Evolutionary conservation across 2,888 invertebrate species (phyloP).

Genomic region (Anthophora plumipes): DNA sequence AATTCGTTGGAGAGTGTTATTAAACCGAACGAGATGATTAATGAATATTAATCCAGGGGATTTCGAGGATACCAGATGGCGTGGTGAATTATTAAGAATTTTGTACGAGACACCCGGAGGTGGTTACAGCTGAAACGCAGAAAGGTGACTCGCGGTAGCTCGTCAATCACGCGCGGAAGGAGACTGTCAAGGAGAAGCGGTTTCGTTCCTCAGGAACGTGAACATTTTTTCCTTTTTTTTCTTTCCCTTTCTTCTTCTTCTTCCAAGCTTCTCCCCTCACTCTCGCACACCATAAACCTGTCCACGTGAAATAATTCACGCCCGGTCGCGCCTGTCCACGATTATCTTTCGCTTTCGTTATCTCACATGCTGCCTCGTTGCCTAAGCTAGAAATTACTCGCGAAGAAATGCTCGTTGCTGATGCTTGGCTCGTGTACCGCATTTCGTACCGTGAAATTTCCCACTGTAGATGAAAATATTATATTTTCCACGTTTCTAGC

Average conservation of each 20-base stretch:
- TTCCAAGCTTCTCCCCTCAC: not conserved
- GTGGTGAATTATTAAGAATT: no score
- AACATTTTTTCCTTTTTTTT: slow-evolving; percentile 19
- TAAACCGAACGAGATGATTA: no score
- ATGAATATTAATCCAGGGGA: no score
- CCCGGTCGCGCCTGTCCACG: slow-evolving; percentile 31
- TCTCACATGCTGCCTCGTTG: not conserved
- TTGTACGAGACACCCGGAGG: not conserved
- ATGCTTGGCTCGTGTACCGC: not conserved
- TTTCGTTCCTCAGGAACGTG: not conserved
- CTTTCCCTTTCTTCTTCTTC: no score
- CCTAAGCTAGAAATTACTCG: not conserved
- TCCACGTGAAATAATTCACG: slow-evolving; percentile 66
- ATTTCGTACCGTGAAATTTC: no score
- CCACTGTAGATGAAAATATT: no score
- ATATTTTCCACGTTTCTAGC: no score
- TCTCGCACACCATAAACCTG: slow-evolving; percentile 61
- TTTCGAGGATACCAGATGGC: no score
- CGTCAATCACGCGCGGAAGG: slow-evolving; percentile 30
- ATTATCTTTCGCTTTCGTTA: slow-evolving; percentile 36
- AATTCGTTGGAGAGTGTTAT: no score
- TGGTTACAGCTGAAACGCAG: not conserved
- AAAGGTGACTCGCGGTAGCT: slow-evolving; percentile 24
- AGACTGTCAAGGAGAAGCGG: slow-evolving; percentile 32
- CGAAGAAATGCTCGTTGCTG: not conserved